A percentile compares a stretch with the other conserved stretches of the same genome.
Conservation (phyloP, 2,113 vertebrate species). For the Corythornis madagascariensis region DNA sequence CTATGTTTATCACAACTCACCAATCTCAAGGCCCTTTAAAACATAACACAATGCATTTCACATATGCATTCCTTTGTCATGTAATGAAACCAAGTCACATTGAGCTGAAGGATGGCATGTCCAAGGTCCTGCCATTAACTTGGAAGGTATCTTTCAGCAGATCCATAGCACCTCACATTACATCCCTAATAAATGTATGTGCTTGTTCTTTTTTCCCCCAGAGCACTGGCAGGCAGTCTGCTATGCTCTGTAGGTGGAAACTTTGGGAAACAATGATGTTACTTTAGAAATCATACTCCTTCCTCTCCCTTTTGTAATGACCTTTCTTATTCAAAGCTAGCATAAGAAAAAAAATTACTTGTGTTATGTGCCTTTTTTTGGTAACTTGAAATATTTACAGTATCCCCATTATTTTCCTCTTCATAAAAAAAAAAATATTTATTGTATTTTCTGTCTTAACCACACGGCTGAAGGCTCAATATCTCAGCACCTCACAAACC, state of each 20-base stretch:
- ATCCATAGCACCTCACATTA: not conserved
- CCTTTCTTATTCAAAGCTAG: not conserved
- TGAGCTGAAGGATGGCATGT: not conserved
- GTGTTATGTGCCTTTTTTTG: not conserved
- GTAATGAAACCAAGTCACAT: not conserved
- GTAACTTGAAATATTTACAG: not conserved
- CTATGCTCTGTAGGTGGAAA: not conserved
- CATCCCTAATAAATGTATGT: not conserved
- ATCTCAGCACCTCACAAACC: not conserved
- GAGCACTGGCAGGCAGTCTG: not conserved
- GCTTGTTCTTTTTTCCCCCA: not conserved
- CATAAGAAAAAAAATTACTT: not conserved
- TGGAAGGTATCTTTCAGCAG: not conserved
- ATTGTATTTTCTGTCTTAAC: not conserved
- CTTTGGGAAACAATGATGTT: not conserved
- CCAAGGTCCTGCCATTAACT: not conserved
- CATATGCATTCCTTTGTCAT: not conserved
- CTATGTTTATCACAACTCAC: not conserved
- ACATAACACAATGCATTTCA: not conserved
- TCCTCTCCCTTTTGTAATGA: not conserved
- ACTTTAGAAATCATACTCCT: not conserved
- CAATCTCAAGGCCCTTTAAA: not conserved
- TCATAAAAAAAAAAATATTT: not conserved
- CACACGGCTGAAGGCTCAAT: constrained; percentile 2
- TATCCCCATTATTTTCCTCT: not conserved